Percentiles rank a stretch among this genome's conserved stretches.
phyloP scores from a whole-genome alignment of 2,113 vertebrate species.

The Potamarius usumacintae region DNA sequence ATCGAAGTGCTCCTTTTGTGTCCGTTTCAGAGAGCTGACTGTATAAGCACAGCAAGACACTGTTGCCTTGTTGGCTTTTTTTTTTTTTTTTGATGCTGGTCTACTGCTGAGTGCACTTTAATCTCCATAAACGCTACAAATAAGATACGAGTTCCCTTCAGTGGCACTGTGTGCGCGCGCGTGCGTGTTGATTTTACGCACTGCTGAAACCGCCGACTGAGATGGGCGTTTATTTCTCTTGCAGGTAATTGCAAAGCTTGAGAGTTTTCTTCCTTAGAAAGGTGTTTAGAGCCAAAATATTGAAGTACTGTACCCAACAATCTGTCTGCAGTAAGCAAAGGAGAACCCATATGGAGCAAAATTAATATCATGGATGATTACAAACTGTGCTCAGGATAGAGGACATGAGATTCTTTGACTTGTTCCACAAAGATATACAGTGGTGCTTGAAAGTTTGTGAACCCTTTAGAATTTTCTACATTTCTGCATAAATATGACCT shows the following conservation, averaged over 20 bases:
- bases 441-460: too few species aligned
- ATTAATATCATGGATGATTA: background rate
- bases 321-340: slow-evolving; percentile 14
- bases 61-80: background rate
- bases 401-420: background rate
- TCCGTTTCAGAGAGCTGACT: slow-evolving; percentile 19
- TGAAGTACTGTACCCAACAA: slow-evolving; percentile 18
- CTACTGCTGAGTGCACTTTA: slow-evolving; percentile 36
- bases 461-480: too few species aligned
- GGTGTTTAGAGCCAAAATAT: background rate
- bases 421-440: slow-evolving; percentile 2
- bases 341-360: slow-evolving; percentile 25
- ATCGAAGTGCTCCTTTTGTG: slow-evolving; percentile 30
- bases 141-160: slow-evolving; percentile 20
- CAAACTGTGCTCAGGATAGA: background rate
- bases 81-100: slow-evolving; percentile 22
- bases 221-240: slow-evolving; percentile 10
- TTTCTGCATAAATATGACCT: too few species aligned
- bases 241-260: slow-evolving; percentile 26
- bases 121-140: slow-evolving; percentile 51
- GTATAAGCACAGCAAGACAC: slow-evolving; percentile 24
- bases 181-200: slow-evolving; percentile 6
- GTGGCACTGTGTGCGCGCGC: background rate
- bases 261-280: slow-evolving; percentile 26
- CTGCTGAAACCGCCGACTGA: slow-evolving; percentile 29